Base-by-base conservation (phyloP, 2,888 invertebrate species). In the Cosmia pyralina region DNA sequence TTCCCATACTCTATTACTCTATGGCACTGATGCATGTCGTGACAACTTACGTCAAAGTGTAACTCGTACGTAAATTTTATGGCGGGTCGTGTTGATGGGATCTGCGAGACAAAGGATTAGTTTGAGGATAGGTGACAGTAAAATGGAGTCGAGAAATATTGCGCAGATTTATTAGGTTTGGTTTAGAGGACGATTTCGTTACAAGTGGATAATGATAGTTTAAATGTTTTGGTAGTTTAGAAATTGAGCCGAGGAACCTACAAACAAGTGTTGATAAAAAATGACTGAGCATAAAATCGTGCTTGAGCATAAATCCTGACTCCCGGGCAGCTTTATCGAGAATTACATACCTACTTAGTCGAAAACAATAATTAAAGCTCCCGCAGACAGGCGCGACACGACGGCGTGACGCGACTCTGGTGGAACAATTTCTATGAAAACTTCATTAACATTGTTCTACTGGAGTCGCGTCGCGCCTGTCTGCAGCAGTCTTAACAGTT, bases 61-160 rank as follows among this genome's bases (percentile, higher is more conserved):
- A 68, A 78, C 59, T n/a, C 46, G 70, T 55, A 48, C 66, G 70
- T 84, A 75, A 58, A 81, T 84, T 81, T 81, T 71, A 84, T 84
- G 65, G 53, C 65, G 62, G 58, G 50, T 59, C 62, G 62, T 46
- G 62, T n/a, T 71, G 70, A 81, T 84, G 81, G 81, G 66, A 46
- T 52, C 34, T 74, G 57, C 44, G 22, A 46, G 55, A 81, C 71
- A 71, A 81, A 76, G 81, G 81, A 81, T 84, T 68, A 75, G 65
- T 81, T 75, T 34, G 38, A 83, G 66, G 46, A 65, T n/a, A 60
- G 63, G 62, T 11, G 58, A 34, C 46, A 15, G 22, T 70, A 46
- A 59, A 63, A 55, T 38, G 52, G 38, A 55, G 34, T 65, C 38
- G 22, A 48, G 3, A 46, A 46, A 38, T 53, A 66, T 34, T 28